Conservation (phyloP, 2,797 vertebrate genomes). For the Ctenochaetus hawaiiensis region DNA sequence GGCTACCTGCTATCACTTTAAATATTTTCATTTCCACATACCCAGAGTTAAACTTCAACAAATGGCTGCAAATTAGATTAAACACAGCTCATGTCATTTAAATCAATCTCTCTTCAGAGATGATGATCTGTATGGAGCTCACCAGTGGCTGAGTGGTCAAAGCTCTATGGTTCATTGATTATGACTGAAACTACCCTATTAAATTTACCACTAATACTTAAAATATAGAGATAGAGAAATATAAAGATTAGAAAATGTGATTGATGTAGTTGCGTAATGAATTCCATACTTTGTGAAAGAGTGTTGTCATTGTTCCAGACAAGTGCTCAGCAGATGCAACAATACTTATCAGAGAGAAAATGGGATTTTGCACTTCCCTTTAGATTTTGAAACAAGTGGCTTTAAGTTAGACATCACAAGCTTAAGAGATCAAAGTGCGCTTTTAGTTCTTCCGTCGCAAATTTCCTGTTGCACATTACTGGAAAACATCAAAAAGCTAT, state of each 20-base stretch:
- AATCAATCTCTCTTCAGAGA: constrained; percentile 55
- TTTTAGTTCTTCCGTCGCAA: background rate
- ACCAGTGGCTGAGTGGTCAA: constrained; percentile 53
- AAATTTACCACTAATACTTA: constrained; percentile 48
- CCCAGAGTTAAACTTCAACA: constrained; percentile 83
- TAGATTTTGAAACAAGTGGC: constrained; percentile 7
- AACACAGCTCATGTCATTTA: constrained; percentile 75
- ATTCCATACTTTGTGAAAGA: constrained; percentile 25
- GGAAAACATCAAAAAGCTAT: background rate
- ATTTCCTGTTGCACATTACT: background rate
- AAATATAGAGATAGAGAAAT: constrained; percentile 22
- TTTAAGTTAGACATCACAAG: constrained; percentile 12
- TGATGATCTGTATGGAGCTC: constrained; percentile 42
- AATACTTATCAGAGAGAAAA: constrained; percentile 15
- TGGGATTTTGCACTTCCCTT: constrained; percentile 12
- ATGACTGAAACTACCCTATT: constrained; percentile 27
- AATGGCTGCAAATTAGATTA: constrained; percentile 86
- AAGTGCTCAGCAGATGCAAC: constrained; percentile 48
- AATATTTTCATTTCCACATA: constrained; percentile 88
- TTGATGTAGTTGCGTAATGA: constrained; percentile 30
- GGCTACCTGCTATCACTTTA: constrained; percentile 88
- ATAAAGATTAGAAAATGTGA: constrained; percentile 27
- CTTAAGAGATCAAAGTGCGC: background rate
- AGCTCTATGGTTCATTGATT: constrained; percentile 35
- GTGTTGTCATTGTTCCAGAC: constrained; percentile 24